Base-by-base conservation (phyloP, 2,888 invertebrate species). In the Zygaena filipendulae region DNA sequence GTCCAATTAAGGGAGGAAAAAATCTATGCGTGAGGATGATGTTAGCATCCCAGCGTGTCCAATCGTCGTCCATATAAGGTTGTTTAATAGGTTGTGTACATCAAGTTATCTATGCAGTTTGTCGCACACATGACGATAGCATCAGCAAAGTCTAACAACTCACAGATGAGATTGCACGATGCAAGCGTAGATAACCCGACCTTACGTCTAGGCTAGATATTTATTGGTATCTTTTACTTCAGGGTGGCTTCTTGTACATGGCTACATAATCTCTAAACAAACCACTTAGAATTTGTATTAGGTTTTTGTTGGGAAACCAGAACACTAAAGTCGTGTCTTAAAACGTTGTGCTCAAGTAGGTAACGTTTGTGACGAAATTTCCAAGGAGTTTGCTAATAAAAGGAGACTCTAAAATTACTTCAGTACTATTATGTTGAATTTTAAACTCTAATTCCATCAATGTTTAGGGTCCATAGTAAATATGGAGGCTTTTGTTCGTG, bases 291-390 rank as follows among this genome's bases (percentile, higher is more conserved):
- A n/a, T n/a, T n/a, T n/a, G n/a, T n/a, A n/a, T n/a, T n/a, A n/a
- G n/a, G n/a, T 47, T 52, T 51, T 53, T 47, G 46, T 49, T 39
- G 31, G 39, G 45, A 49, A 49, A 49, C n/a, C n/a, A n/a, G n/a
- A n/a, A n/a, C n/a, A n/a, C n/a, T n/a, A n/a, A n/a, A n/a, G 32
- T 47, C 42, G 30, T 44, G 40, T 38, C 43, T 42, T 37, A 33
- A 40, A 45, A 42, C 20, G 35, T 29, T 36, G 27, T 34, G 29
- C 25, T 31, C 24, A 32, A 30, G 13, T n/a, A n/a, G n/a, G n/a
- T 29, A 13, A 40, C 35, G 32, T 31, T 47, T 43, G 50, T 70
- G 60, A 59, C 59, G 67, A 69, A 70, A 74, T 57, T 33, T 35
- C 44, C 32, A 39, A 34, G 47, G 43, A 55, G 59, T 55, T 55